Evolutionary conservation across 2,888 invertebrate genomes (phyloP).

Genomic region (Sminthurides aquaticus): DNA sequence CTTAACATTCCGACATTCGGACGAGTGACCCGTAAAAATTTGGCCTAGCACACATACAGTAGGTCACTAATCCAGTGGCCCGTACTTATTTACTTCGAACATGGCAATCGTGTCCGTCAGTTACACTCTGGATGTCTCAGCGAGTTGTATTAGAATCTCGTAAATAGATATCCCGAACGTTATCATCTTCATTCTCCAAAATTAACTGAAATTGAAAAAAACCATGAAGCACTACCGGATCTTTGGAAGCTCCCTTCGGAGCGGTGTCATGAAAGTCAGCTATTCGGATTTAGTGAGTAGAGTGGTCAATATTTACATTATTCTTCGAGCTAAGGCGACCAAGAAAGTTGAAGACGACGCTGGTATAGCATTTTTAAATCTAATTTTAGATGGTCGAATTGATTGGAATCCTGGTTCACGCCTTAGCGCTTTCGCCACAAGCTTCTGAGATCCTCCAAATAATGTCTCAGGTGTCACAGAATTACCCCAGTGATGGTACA

Average conservation of each 20-base stretch:
- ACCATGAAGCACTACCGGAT: constrained; percentile 20
- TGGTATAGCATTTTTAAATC: neutral
- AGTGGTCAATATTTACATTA: neutral
- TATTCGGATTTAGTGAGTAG: constrained; percentile 13
- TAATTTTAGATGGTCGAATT: constrained; percentile 14
- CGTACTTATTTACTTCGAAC: too few species aligned
- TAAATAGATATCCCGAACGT: too few species aligned
- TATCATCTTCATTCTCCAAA: too few species aligned
- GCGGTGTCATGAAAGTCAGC: constrained; percentile 5
- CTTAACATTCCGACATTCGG: too few species aligned
- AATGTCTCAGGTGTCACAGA: neutral
- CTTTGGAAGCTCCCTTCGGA: constrained; percentile 10
- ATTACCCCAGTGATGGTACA: too few species aligned
- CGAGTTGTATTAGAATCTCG: too few species aligned
- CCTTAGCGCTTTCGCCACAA: constrained; percentile 11
- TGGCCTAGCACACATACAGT: too few species aligned
- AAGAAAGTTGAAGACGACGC: neutral
- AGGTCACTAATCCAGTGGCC: too few species aligned
- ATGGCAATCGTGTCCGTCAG: too few species aligned
- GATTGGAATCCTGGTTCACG: constrained; percentile 13
- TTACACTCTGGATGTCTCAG: too few species aligned
- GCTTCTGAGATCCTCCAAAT: neutral
- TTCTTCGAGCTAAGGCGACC: neutral
- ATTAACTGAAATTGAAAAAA: too few species aligned
- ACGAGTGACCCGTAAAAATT: too few species aligned